These are phyloP conservation scores for Pipistrellus kuhlii DNA, from an alignment of 2,797 vertebrate genomes.

Conservation along the genomic window DNA sequence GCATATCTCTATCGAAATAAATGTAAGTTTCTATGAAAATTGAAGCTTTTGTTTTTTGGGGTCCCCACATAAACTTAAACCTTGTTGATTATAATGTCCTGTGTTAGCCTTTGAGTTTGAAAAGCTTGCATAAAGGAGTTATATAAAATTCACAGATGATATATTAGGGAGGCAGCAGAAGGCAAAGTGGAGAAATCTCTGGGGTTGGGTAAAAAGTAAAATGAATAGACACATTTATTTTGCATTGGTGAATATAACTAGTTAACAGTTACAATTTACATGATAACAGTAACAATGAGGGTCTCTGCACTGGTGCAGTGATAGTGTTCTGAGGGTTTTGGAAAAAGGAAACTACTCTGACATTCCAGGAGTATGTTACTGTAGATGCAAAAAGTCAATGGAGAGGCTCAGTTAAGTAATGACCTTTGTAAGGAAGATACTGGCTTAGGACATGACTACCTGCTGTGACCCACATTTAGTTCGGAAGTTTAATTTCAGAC, in stretches of 20 bases:
- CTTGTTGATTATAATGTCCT: no score
- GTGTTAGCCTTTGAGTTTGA: no score
- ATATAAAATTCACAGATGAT: neutral
- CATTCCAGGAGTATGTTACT: neutral
- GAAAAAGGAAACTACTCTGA: neutral
- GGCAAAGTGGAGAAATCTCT: neutral
- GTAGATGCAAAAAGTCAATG: neutral
- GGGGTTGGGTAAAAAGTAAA: neutral
- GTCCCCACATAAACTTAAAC: no score
- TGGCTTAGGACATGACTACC: neutral
- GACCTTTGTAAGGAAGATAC: neutral
- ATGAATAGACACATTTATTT: neutral
- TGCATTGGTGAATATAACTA: neutral
- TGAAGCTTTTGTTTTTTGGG: no score
- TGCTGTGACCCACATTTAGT: neutral
- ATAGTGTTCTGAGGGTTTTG: neutral
- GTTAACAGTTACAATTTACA: neutral
- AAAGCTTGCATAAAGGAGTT: neutral
- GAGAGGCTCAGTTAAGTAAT: neutral
- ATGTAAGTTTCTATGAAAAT: no score
- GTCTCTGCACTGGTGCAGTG: neutral
- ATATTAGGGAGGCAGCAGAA: neutral
- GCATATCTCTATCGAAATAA: no score
- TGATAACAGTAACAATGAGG: neutral
- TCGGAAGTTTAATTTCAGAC: neutral